A percentile compares a stretch with the other conserved stretches of the same genome.
Evolutionary conservation across 2,113 vertebrate species (phyloP).

Genomic region (human (Homo sapiens)): DNA sequence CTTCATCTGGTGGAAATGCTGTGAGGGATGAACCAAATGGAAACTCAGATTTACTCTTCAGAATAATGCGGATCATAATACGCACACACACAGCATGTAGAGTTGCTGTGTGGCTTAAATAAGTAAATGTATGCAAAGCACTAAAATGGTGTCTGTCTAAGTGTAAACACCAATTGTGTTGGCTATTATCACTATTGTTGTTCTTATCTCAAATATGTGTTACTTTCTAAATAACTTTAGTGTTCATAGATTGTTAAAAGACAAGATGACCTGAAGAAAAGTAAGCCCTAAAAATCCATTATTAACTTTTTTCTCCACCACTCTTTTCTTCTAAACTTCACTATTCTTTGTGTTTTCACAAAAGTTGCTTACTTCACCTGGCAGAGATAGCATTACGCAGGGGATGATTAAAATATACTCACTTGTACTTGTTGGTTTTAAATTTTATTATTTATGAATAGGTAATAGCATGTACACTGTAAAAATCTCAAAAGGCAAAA

Average conservation of each 20-base stretch:
- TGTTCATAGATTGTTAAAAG: neutral
- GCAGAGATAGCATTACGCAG: neutral
- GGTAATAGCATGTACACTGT: neutral
- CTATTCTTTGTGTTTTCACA: neutral
- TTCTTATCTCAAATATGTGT: neutral
- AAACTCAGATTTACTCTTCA: neutral
- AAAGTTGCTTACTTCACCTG: neutral
- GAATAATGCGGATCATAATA: neutral
- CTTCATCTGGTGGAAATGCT: conserved; percentile 9
- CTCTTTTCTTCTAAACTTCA: neutral
- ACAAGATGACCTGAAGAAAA: neutral
- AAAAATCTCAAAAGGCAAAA: neutral
- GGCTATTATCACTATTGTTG: neutral
- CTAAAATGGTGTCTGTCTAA: neutral
- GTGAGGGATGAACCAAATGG: neutral
- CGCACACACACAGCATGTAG: neutral
- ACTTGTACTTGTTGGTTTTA: neutral
- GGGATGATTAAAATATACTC: neutral
- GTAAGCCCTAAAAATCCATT: neutral
- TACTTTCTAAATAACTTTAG: conserved; percentile 11
- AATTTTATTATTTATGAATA: neutral
- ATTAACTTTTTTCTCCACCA: neutral
- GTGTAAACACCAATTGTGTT: neutral
- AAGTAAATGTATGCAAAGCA: neutral
- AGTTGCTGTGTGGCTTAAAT: neutral